Evolutionary conservation across 2,113 vertebrate species (phyloP).

Genomic region (Poecilia latipinna): DNA sequence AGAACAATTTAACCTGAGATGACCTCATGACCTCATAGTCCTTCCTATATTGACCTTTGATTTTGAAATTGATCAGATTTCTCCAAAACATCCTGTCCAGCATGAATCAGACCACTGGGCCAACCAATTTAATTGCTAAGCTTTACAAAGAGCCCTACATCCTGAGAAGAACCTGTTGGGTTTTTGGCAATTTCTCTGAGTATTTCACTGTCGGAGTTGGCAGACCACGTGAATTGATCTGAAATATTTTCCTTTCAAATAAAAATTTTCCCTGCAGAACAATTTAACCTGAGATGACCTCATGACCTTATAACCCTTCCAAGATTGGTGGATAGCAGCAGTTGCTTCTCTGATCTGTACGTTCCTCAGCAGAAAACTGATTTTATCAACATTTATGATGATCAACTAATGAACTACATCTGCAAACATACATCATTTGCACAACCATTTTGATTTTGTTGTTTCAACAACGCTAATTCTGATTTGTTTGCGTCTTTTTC

Average conservation of each 20-base stretch:
- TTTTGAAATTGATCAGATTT: conserved; percentile 34
- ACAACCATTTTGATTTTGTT: background rate
- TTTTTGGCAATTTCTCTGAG: background rate
- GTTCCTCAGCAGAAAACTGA: background rate
- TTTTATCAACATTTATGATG: background rate
- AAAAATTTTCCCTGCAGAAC: no score
- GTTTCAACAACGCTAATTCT: background rate
- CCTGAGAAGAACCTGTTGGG: no score
- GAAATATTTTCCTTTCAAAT: background rate
- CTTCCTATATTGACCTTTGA: background rate
- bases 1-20: no score
- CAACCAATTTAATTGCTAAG: conserved; percentile 18
- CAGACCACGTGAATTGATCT: background rate
- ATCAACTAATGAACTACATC: no score
- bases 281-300: no score
- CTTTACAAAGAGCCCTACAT: no score
- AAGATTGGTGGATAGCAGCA: background rate
- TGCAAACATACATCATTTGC: no score
- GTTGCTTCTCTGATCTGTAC: no score
- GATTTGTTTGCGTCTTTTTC: background rate
- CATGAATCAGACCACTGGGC: conserved; percentile 23
- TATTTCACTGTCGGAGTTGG: background rate
- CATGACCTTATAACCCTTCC: background rate
- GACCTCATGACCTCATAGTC: background rate
- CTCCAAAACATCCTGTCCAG: background rate